Conservation (phyloP, 2,888 invertebrate genomes). For the Drosophila maculinotata region DNA sequence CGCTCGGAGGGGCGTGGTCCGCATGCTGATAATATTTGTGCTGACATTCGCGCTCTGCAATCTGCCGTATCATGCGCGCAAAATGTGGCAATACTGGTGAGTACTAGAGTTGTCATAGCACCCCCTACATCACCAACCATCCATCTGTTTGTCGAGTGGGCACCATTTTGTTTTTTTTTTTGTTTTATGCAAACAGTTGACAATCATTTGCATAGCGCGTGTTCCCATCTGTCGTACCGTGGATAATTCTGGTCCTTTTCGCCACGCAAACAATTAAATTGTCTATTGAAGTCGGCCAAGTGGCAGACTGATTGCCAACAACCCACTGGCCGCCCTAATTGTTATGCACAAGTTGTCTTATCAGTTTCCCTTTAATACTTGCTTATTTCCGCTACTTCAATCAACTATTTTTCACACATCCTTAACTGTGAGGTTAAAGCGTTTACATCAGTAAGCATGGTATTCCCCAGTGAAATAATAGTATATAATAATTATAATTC, state of each 20-base stretch:
- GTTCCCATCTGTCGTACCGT: conserved; percentile 28
- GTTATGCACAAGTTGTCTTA: conserved; percentile 19
- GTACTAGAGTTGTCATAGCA: conserved; percentile 49
- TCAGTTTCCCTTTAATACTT: conserved; percentile 20
- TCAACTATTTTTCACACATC: conserved; percentile 15
- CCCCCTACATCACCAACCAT: not conserved
- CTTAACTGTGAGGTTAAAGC: no score
- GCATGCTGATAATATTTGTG: conserved; percentile 95
- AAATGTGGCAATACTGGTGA: conserved; percentile 94
- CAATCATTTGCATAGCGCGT: conserved; percentile 49
- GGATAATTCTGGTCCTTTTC: conserved; percentile 17
- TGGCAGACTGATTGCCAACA: conserved; percentile 7
- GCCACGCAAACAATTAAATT: conserved; percentile 56
- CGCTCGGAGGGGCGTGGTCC: conserved; percentile 93
- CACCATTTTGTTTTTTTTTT: conserved; percentile 9
- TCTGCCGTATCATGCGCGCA: conserved; percentile 94
- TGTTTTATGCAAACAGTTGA: conserved; percentile 43
- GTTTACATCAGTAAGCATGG: no score
- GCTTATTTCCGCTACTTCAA: conserved; percentile 16
- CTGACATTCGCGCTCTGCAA: conserved; percentile 95
- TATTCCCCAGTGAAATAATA: not conserved
- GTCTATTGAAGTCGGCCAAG: conserved; percentile 43
- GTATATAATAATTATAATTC: no score
- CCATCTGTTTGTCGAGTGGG: no score
- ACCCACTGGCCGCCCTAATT: conserved; percentile 7